Base-by-base conservation (phyloP, 35 echinoderm and acorn worm genomes). In the Hemicentrotus pulcherrimus region DNA sequence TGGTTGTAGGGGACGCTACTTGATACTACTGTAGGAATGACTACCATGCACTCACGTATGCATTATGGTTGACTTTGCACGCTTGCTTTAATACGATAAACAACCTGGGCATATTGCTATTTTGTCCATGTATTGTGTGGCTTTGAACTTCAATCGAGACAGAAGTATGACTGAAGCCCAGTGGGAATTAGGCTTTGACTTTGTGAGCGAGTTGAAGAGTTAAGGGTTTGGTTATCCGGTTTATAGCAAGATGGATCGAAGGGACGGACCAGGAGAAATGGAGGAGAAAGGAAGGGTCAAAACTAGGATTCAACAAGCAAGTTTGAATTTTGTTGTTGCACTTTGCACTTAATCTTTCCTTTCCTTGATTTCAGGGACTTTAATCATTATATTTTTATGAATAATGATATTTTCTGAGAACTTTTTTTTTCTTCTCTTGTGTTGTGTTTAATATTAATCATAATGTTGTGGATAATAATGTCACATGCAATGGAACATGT, bases 261-360 rank as follows among this genome's bases (percentile, higher is more conserved):
- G 92, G 46, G 31, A 60, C 30, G 55, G 19, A 31, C 5, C 48
- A 48, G 71, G 11, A 2, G 94, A 95, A 32, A 94, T 41, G 32
- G 94, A 95, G 30, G 88, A 85, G 87, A 15, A 90, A 55, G 24
- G 94, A 95, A 92, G 65, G 71, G 96, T 96, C 48, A 96, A 96
- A 92, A 86, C 86, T 78, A 95, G 94, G 94, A 94, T 96, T 6
- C 86, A 95, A 91, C 96, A 96, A 96, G 96, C 96, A 96, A 96
- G 96, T 96, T 95, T 95, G 46, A 32, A 48, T 55, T 24, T 18
- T 46, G 32, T 33, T 46, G 14, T 88, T 88, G 28, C 31, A 32
- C 4, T 88, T 31, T 88, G 87, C 87, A 89, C 87, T 32, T 46
- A 8, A 32, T 16, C 28, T 46, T 65, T 65, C 60, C 19, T 70